Conservation (phyloP, 2,113 vertebrate species). For the Tragelaphus imberbis region DNA sequence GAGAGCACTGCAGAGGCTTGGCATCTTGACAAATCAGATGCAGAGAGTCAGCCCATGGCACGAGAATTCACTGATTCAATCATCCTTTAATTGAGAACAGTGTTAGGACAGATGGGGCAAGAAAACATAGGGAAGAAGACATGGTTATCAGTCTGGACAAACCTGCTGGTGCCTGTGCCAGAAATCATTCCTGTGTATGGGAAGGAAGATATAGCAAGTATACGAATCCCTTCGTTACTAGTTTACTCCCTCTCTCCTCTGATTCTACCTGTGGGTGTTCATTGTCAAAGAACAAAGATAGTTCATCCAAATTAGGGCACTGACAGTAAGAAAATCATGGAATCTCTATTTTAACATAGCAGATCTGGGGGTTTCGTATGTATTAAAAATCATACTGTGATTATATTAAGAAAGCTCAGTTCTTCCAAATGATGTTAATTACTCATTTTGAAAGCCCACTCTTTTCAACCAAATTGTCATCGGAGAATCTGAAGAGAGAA, state of each 20-base stretch:
- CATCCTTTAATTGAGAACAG: neutral
- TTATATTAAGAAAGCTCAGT: neutral
- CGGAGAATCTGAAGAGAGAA: neutral
- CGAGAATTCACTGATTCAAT: neutral
- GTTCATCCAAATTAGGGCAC: neutral
- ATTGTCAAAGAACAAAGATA: neutral
- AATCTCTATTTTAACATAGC: neutral
- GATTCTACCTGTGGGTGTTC: neutral
- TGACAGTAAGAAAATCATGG: neutral
- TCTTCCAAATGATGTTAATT: conserved; percentile 20
- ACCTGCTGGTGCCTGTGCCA: neutral
- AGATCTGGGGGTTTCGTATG: neutral
- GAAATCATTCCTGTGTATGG: neutral
- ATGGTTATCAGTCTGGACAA: neutral
- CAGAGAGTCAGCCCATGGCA: neutral
- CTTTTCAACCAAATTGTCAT: neutral
- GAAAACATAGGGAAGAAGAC: neutral
- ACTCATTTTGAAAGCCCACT: neutral
- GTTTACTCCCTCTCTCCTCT: neutral
- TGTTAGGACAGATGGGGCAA: neutral
- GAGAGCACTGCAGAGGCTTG: neutral
- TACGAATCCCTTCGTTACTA: neutral
- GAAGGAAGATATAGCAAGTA: neutral
- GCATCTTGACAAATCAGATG: neutral
- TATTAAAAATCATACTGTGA: neutral